Evolutionary conservation across 2,888 invertebrate species (phyloP).

Genomic region (Chymomyza amoena): DNA sequence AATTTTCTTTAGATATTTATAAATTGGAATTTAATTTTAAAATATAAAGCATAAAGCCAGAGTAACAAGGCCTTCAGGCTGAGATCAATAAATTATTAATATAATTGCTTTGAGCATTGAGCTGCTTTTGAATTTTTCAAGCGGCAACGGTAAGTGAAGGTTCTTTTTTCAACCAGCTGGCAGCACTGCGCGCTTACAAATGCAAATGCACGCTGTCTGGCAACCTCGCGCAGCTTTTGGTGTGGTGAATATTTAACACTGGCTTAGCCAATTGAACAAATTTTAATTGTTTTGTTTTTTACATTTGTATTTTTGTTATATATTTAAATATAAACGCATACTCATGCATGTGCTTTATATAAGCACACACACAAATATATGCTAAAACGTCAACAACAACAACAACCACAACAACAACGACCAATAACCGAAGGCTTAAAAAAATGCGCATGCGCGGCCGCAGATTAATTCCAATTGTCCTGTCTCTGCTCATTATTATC

Average conservation of each 20-base stretch:
- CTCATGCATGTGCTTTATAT: background rate
- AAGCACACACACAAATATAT: background rate
- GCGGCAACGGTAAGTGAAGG: too few species aligned
- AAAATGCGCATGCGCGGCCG: slow-evolving; percentile 75
- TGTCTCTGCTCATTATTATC: slow-evolving; percentile 60
- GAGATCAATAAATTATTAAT: too few species aligned
- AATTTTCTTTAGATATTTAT: too few species aligned
- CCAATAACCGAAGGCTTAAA: slow-evolving; percentile 55
- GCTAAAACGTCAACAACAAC: slow-evolving; percentile 2
- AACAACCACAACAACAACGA: slow-evolving; percentile 19
- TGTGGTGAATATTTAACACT: background rate
- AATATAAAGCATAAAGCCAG: too few species aligned
- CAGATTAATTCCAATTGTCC: slow-evolving; percentile 65
- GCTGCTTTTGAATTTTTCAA: too few species aligned
- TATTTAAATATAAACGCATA: background rate
- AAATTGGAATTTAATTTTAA: too few species aligned
- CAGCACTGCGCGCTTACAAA: background rate
- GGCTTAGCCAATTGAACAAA: background rate
- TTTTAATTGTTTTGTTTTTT: background rate
- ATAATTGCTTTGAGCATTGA: too few species aligned
- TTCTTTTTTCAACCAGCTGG: background rate
- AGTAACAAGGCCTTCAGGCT: too few species aligned
- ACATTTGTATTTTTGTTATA: background rate
- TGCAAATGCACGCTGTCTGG: background rate
- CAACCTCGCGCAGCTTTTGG: background rate